Conservation (phyloP, 2,797 vertebrate genomes). For the Bufotes viridis region DNA sequence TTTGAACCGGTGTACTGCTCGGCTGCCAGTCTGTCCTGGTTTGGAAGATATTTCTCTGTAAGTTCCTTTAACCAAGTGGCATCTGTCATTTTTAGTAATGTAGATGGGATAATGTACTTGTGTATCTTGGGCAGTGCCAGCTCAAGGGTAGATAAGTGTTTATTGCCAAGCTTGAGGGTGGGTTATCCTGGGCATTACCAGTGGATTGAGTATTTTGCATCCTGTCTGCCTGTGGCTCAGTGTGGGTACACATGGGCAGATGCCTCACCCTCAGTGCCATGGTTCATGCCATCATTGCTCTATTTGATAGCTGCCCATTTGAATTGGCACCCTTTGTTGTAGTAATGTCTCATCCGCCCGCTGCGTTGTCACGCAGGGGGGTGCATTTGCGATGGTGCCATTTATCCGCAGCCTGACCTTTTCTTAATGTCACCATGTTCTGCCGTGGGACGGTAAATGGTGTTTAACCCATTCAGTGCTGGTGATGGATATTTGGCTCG, state of each 20-base stretch:
- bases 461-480: constrained; percentile 4
- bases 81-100: background rate
- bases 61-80: background rate
- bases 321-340: background rate
- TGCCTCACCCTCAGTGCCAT: background rate
- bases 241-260: background rate
- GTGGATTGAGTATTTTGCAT: no score
- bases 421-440: constrained; percentile 22
- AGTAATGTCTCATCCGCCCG: background rate
- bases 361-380: background rate
- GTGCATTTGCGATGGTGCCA: constrained; percentile 1
- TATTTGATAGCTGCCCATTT: background rate
- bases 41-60: background rate
- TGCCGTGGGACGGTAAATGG: background rate
- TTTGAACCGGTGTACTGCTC: background rate
- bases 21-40: background rate
- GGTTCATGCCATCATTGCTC: no score
- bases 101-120: background rate
- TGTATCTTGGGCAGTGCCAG: background rate
- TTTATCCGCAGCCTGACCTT: constrained; percentile 36
- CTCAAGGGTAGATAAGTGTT: background rate
- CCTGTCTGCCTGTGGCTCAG: no score
- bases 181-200: background rate
- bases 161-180: background rate
- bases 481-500: no score